Evolutionary conservation across 2,888 invertebrate genomes (phyloP).

Genomic region (Himalopsyche anomala): DNA sequence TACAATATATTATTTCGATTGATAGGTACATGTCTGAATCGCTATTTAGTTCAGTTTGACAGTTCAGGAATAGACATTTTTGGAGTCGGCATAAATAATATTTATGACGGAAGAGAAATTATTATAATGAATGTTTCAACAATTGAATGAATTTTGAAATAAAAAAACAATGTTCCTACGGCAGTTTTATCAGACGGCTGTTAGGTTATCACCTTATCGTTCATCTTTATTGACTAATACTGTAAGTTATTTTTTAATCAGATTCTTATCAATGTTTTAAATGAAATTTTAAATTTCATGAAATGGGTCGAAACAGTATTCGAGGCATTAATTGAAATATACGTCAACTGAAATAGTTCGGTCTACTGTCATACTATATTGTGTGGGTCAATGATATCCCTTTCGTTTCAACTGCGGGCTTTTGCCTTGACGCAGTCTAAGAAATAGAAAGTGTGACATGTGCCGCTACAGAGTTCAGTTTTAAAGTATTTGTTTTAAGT

Average conservation of each 20-base stretch:
- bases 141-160: neutral
- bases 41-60: too few relatives aligned
- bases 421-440: constrained; percentile 46
- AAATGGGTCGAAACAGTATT: too few relatives aligned
- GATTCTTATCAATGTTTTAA: neutral
- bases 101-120: too few relatives aligned
- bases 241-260: constrained; percentile 12
- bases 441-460: constrained; percentile 57
- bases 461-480: neutral
- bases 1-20: too few relatives aligned
- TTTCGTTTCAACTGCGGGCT: constrained; percentile 47
- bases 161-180: neutral
- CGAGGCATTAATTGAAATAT: neutral
- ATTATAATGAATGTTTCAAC: neutral
- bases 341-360: constrained; percentile 2
- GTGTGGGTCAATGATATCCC: constrained; percentile 50
- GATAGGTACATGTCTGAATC: too few relatives aligned
- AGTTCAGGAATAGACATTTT: too few relatives aligned
- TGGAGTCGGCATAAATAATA: too few relatives aligned
- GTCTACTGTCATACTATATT: constrained; percentile 9
- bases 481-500: neutral
- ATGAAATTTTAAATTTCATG: too few relatives aligned
- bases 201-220: constrained; percentile 1
- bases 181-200: neutral
- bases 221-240: neutral